These are phyloP conservation scores for Tanypteryx hageni DNA, from an alignment of 2,888 invertebrate genomes.

Conservation along the genomic window DNA sequence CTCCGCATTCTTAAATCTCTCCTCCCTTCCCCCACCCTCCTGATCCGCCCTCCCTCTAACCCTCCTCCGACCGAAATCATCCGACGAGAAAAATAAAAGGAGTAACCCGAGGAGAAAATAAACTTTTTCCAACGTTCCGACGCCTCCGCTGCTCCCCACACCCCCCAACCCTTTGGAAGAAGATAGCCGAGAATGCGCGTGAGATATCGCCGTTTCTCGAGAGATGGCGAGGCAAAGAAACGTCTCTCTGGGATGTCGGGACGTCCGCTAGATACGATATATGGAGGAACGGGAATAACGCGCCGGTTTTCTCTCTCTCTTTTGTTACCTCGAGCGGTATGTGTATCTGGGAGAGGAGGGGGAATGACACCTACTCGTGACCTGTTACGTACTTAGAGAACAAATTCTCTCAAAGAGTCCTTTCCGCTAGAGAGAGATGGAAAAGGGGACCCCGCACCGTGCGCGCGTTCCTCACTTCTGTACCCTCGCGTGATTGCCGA, in stretches of 20 bases:
- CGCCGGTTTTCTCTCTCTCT: too few relatives aligned
- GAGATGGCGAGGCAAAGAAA: background rate
- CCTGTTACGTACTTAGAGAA: too few relatives aligned
- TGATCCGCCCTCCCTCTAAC: too few relatives aligned
- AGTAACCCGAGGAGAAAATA: constrained; percentile 19
- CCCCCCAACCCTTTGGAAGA: background rate
- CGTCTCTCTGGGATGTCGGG: background rate
- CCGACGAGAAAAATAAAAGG: background rate
- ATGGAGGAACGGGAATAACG: too few relatives aligned
- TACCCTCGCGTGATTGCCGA: constrained; percentile 1
- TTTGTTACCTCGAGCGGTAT: too few relatives aligned
- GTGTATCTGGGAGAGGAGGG: too few relatives aligned
- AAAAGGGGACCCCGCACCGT: background rate
- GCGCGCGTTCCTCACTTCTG: background rate
- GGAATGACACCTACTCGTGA: too few relatives aligned
- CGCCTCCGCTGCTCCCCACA: background rate
- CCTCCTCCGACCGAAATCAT: background rate
- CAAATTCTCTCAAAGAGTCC: too few relatives aligned
- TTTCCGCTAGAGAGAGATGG: too few relatives aligned
- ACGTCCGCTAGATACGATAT: background rate
- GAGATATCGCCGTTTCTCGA: background rate
- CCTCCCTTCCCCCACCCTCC: too few relatives aligned
- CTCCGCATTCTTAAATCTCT: background rate
- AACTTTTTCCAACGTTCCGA: background rate
- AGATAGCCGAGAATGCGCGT: background rate